Conservation (phyloP, 1,140 invertebrate species). For the Paracyclopina nana region DNA sequence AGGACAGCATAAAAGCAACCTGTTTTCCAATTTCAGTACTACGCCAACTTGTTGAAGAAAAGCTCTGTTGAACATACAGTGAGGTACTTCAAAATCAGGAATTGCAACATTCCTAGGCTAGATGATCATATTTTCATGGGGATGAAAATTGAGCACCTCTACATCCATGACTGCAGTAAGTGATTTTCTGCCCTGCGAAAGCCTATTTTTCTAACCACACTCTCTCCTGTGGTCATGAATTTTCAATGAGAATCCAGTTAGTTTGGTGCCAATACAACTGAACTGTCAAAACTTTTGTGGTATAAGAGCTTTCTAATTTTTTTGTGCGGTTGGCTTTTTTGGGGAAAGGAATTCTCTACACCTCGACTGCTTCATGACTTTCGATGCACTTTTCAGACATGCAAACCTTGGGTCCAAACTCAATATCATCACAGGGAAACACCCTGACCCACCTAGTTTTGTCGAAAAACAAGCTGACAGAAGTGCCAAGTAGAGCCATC, state of each 20-base stretch:
- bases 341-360: too few species aligned
- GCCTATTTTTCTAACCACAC: too few species aligned
- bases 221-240: too few species aligned
- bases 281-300: too few species aligned
- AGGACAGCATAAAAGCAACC: too few species aligned
- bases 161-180: slow-evolving; percentile 2
- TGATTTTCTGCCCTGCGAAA: too few species aligned
- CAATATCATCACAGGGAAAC: slow-evolving; percentile 30
- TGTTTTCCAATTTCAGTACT: too few species aligned
- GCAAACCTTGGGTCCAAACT: neutral
- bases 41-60: too few species aligned
- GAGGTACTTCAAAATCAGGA: neutral
- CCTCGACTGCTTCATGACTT: neutral
- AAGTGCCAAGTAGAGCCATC: slow-evolving; percentile 42
- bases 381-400: slow-evolving; percentile 1
- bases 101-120: neutral
- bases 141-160: neutral
- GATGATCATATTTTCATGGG: slow-evolving; percentile 1
- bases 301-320: too few species aligned
- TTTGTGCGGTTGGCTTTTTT: too few species aligned
- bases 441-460: slow-evolving; percentile 60
- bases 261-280: too few species aligned
- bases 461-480: slow-evolving; percentile 41
- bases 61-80: neutral
- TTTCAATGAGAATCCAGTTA: too few species aligned